Base-by-base conservation (phyloP, 1,140 invertebrate species). In the Meloidogyne chitwoodi region DNA sequence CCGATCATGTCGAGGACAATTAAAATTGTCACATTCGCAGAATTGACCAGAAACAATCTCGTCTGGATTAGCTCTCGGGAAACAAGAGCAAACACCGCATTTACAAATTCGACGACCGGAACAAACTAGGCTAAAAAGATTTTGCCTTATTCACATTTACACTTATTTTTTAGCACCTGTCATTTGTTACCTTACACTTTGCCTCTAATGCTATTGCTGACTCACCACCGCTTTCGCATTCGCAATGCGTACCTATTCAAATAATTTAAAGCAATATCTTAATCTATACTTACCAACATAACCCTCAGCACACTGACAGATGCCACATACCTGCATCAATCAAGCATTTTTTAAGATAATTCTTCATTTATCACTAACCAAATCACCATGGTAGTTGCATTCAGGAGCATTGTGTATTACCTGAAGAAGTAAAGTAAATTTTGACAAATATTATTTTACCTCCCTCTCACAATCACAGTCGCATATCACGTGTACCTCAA, bases 231-330 rank as follows among this genome's bases (percentile, higher is more conserved):
- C 80, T 76, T 41, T 92, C 92, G 86, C 94, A 96, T 88, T 96
- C 93, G 88, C 95, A 97, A 69, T 89, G 90, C 82, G 92, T 91
- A 65, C 95, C 48, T 56, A 8, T 38, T 56, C n/a, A n/a, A 19
- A 56, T 6, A n/a, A 56, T n/a, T n/a, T 56, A 8, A 5, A 8
- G 19, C 10, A n/a, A n/a, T 56, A 6, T 5, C 19, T 0, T 5
- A 3, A 56, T n/a, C 14, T 2, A 1, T 6, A n/a, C 48, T 16
- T 56, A 56, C 48, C 95, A 87, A 93, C 94, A 82, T 91, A 91
- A 48, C 90, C 91, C 8, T 91, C 88, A 77, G 92, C 88, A 88
- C 95, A 97, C 77, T 92, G 90, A 86, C 95, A 97, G 79, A 95
- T 91, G 64, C 94, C 95, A 88, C 94, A 97, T 84, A 92, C 48